These are phyloP conservation scores for Bellardia bayeri DNA, from an alignment of 2,888 invertebrate genomes.

Conservation along the genomic window DNA sequence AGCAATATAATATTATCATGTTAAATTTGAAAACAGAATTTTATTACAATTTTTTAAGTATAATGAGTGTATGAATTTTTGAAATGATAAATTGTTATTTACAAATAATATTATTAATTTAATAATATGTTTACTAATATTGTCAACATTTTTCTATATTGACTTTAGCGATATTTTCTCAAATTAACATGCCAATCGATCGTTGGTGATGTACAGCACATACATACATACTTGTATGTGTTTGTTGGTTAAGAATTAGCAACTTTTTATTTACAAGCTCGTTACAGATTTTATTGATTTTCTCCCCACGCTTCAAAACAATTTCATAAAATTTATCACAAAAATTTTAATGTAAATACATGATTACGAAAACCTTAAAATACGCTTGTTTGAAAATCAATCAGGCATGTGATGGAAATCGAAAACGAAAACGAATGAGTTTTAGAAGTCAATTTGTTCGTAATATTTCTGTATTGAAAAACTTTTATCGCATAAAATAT, in stretches of 20 bases:
- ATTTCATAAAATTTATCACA: not conserved
- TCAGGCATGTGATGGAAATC: too few species aligned
- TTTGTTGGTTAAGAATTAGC: conserved; percentile 35
- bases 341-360: not conserved
- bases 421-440: too few species aligned
- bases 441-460: too few species aligned
- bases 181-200: conserved; percentile 19
- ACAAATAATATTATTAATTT: conserved; percentile 6
- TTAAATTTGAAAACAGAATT: conserved; percentile 21
- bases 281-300: not conserved
- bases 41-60: not conserved
- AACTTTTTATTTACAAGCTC: conserved; percentile 29
- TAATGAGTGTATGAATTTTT: not conserved
- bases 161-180: conserved; percentile 8
- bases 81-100: not conserved
- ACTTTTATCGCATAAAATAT: too few species aligned
- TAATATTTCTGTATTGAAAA: too few species aligned
- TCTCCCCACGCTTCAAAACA: not conserved
- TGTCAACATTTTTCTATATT: conserved; percentile 22
- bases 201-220: not conserved
- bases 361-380: too few species aligned
- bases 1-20: conserved; percentile 45
- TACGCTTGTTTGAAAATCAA: too few species aligned
- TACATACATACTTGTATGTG: not conserved
- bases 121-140: conserved; percentile 15